Evolutionary conservation across 2,888 invertebrate genomes (phyloP).

Genomic region (Smittia sp.): DNA sequence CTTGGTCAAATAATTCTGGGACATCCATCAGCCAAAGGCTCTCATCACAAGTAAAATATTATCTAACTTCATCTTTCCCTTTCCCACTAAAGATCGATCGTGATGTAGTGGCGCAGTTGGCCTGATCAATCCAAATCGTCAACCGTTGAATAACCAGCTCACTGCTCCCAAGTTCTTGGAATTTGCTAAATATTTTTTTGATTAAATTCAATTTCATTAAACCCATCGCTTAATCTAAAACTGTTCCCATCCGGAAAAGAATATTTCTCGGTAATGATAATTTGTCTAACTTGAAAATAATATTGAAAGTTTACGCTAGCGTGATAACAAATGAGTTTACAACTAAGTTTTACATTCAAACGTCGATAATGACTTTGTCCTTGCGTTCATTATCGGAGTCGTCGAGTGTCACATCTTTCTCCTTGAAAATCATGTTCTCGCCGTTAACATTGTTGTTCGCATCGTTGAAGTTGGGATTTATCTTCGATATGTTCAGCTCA

Average conservation of each 20-base stretch:
- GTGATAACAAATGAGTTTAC: constrained; percentile 1
- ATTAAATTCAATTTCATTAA: background rate
- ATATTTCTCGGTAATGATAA: background rate
- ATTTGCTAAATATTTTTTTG: background rate
- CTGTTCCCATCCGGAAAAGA: too few species aligned
- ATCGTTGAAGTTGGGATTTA: constrained; percentile 35
- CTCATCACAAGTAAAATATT: too few species aligned
- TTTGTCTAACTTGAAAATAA: background rate
- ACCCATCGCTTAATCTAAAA: background rate
- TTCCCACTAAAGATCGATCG: too few species aligned
- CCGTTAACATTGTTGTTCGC: constrained; percentile 40
- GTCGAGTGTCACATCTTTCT: constrained; percentile 26
- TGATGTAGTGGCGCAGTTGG: too few species aligned
- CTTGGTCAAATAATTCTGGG: too few species aligned
- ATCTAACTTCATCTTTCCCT: too few species aligned
- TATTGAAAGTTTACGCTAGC: background rate
- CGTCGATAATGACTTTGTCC: constrained; percentile 40
- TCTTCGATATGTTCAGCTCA: constrained; percentile 33
- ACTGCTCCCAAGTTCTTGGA: background rate
- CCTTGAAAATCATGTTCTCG: constrained; percentile 37
- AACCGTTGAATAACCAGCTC: too few species aligned
- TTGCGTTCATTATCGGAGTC: constrained; percentile 27
- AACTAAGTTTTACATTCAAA: background rate
- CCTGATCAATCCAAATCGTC: too few species aligned
- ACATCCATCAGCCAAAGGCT: too few species aligned